Evolutionary conservation across 2,113 vertebrate genomes (phyloP).

Genomic region (Gila orcuttii): DNA sequence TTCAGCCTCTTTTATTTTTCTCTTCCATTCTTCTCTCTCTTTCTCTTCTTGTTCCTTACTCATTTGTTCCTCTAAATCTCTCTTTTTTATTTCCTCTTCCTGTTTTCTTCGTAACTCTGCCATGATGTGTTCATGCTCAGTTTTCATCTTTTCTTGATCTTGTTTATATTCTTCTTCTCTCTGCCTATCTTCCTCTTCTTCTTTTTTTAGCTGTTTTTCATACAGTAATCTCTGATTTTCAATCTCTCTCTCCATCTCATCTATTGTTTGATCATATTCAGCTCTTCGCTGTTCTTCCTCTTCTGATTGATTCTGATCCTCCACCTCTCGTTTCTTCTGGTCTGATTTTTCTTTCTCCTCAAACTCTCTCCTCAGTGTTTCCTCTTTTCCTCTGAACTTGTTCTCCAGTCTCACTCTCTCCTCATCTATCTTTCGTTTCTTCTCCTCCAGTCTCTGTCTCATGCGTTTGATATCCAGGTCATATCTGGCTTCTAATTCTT

Average conservation of each 20-base stretch:
- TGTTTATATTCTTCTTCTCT: conserved; percentile 2
- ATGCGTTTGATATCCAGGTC: neutral
- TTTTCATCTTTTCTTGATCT: neutral
- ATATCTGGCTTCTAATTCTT: neutral
- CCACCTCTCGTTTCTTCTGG: neutral
- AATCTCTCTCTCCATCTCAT: neutral
- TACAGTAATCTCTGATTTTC: neutral
- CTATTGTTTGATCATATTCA: neutral
- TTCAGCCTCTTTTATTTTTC: neutral
- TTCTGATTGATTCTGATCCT: neutral
- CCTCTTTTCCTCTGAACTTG: neutral
- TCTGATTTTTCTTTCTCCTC: conserved; percentile 24
- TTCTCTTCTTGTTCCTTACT: neutral
- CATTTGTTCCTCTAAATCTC: neutral
- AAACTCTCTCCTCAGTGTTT: conserved; percentile 1
- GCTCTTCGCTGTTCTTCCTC: neutral
- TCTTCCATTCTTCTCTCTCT: conserved; percentile 14
- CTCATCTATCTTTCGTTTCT: neutral
- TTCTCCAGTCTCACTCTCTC: neutral
- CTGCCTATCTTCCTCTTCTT: conserved; percentile 4
- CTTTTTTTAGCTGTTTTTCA: neutral
- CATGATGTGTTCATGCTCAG: neutral
- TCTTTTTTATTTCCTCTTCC: conserved; percentile 1
- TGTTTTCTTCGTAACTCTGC: neutral
- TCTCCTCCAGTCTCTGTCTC: neutral